A percentile compares a stretch with the other conserved stretches of the same genome.
Conservation (phyloP, 2,113 vertebrate genomes). For the Platichthys flesus region DNA sequence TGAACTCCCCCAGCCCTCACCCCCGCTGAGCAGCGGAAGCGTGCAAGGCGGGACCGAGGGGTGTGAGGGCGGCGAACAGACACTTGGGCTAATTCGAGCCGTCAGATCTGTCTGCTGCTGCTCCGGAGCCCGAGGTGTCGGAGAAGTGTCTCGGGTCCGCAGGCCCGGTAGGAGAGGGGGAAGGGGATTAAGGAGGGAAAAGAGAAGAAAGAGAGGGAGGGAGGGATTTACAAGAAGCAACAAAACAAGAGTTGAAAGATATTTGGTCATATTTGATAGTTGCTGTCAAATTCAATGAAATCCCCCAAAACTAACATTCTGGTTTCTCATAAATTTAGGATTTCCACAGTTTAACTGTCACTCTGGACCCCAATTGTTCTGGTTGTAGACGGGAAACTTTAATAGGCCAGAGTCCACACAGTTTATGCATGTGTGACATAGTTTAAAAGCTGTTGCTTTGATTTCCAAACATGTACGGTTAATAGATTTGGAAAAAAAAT, state of each 20-base stretch:
- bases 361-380: no score
- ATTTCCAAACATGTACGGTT: no score
- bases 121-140: constrained; percentile 70
- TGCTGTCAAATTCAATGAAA: background rate
- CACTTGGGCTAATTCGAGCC: constrained; percentile 77
- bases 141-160: constrained; percentile 72
- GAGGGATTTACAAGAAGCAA: background rate
- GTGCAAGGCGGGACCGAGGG: constrained; percentile 46
- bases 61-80: constrained; percentile 74
- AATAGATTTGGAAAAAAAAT: no score
- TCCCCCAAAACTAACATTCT: no score
- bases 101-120: constrained; percentile 73
- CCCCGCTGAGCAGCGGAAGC: constrained; percentile 70
- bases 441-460: no score
- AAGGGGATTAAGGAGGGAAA: background rate
- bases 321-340: no score
- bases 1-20: constrained; percentile 42
- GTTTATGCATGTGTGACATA: no score
- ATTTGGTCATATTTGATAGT: background rate
- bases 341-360: no score
- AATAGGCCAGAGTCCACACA: no score
- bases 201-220: background rate
- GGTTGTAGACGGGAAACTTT: no score
- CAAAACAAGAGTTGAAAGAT: background rate
- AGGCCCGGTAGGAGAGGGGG: constrained; percentile 26